Conservation (phyloP, 2,797 vertebrate genomes). For the Molossus alvarezi region DNA sequence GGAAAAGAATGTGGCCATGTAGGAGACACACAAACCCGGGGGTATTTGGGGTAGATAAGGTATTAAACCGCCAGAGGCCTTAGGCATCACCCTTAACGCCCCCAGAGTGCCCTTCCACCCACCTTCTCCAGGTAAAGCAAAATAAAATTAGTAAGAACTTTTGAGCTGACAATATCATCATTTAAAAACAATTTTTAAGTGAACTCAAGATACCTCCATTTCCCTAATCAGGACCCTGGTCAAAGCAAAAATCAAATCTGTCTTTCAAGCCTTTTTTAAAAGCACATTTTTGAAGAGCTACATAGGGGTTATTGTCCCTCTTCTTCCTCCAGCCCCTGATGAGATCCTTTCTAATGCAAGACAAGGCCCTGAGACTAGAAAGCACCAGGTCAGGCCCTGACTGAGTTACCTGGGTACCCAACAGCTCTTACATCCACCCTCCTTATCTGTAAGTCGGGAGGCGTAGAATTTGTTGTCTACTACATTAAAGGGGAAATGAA, state of each 20-base stretch:
- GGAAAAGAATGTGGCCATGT: not conserved
- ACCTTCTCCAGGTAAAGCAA: not conserved
- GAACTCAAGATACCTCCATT: not conserved
- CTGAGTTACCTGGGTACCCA: not conserved
- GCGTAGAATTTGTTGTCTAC: not conserved
- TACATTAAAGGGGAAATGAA: not conserved
- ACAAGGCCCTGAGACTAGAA: not conserved
- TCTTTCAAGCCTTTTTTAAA: not conserved
- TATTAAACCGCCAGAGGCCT: not conserved
- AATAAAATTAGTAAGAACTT: not conserved
- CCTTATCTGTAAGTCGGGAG: not conserved
- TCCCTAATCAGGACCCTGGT: not conserved
- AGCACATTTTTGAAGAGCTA: not conserved
- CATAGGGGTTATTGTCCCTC: not conserved
- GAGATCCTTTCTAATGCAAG: not conserved
- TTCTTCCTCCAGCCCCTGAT: not conserved
- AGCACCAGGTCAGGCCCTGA: not conserved
- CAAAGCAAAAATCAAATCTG: not conserved
- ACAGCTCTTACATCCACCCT: not conserved
- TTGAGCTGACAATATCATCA: not conserved
- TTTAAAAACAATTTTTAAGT: conserved; percentile 36
- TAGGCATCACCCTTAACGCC: accelerated
- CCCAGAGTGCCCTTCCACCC: not conserved
- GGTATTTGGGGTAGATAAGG: not conserved
- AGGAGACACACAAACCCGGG: not conserved